Conservation (phyloP, 2,113 vertebrate genomes). For the Macaca mulatta region DNA sequence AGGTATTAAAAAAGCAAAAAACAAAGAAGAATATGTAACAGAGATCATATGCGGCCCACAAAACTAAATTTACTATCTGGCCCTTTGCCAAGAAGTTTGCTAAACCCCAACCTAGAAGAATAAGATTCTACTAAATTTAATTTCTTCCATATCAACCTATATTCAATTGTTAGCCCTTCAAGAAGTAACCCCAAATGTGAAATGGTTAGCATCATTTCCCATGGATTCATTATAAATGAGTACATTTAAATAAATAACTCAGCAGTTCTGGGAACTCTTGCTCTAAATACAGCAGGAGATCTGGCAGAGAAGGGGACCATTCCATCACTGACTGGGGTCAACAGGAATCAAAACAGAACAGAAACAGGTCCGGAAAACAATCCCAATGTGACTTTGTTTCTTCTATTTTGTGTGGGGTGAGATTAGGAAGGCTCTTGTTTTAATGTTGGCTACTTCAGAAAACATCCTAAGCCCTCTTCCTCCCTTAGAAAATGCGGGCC, state of each 20-base stretch:
- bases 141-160: conserved; percentile 21
- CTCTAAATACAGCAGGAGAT: neutral
- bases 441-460: neutral
- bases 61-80: neutral
- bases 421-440: neutral
- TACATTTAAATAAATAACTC: neutral
- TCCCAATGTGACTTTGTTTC: neutral
- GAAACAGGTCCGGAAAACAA: neutral
- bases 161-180: neutral
- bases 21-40: neutral
- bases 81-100: neutral
- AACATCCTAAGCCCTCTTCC: neutral
- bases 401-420: neutral
- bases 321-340: neutral
- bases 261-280: neutral
- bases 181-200: neutral
- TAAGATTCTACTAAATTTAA: conserved; percentile 18
- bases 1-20: too few species aligned
- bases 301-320: neutral
- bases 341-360: neutral
- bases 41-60: neutral
- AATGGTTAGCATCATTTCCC: neutral
- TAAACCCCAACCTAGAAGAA: neutral
- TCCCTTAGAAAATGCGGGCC: conserved; percentile 4
- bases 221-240: neutral